These are phyloP conservation scores for Harpalus rufipes DNA, from an alignment of 2,888 invertebrate genomes.

Conservation along the genomic window DNA sequence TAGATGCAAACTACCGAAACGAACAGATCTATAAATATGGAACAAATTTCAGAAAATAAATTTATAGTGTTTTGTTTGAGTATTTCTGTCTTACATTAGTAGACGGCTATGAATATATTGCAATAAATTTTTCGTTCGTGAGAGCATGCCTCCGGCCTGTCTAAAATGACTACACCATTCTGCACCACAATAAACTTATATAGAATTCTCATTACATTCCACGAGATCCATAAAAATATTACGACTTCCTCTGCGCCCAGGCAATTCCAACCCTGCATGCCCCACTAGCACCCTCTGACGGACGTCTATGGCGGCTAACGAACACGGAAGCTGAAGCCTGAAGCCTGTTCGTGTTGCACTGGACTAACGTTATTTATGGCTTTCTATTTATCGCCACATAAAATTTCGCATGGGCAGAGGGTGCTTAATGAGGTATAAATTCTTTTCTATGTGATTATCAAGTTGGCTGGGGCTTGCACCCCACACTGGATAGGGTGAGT, in stretches of 20 bases:
- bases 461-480: constrained; percentile 24
- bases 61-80: not conserved
- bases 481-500: constrained; percentile 44
- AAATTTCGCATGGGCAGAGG: constrained; percentile 59
- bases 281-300: constrained; percentile 10
- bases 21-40: no score
- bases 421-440: constrained; percentile 66
- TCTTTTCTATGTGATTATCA: constrained; percentile 65
- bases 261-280: not conserved
- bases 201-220: constrained; percentile 39
- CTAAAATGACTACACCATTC: not conserved
- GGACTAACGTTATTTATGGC: constrained; percentile 63
- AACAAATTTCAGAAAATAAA: no score
- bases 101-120: not conserved
- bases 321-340: constrained; percentile 29
- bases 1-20: no score
- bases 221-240: constrained; percentile 51
- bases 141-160: not conserved
- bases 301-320: constrained; percentile 47
- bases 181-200: constrained; percentile 38
- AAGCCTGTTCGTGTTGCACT: constrained; percentile 49
- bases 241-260: constrained; percentile 49
- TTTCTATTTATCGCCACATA: constrained; percentile 66
- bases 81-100: not conserved
- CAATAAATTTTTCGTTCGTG: not conserved